A percentile compares a stretch with the other conserved stretches of the same genome.
phyloP scores from a whole-genome alignment of 2,888 invertebrate species.

The Leucophenga montana region DNA sequence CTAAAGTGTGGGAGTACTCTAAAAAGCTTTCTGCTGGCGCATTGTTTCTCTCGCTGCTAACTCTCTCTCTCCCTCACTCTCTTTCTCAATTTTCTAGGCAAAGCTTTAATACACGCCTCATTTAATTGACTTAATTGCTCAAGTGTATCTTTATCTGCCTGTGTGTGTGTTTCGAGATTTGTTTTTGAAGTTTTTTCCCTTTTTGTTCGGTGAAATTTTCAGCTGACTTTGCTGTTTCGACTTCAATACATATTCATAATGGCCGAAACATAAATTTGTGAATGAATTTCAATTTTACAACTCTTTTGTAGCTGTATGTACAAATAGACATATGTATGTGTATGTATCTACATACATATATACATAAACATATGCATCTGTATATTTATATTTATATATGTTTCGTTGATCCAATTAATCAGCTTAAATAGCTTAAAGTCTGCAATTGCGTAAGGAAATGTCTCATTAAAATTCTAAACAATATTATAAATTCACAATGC shows the following conservation, averaged over 20 bases:
- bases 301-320: not conserved
- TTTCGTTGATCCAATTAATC: no score
- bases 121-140: slow-evolving; percentile 22
- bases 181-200: slow-evolving; percentile 26
- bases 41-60: slow-evolving; percentile 31
- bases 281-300: slow-evolving; percentile 10
- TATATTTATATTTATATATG: not conserved
- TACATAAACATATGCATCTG: no score
- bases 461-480: no score
- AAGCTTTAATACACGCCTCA: not conserved
- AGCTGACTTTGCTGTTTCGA: no score
- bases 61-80: slow-evolving; percentile 56
- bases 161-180: slow-evolving; percentile 13
- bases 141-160: slow-evolving; percentile 41
- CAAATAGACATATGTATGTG: not conserved
- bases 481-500: no score
- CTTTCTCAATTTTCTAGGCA: not conserved
- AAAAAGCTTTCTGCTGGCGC: not conserved
- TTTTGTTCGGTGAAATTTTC: no score
- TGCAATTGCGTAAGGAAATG: no score
- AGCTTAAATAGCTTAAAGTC: no score
- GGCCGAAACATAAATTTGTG: not conserved
- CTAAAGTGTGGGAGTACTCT: not conserved
- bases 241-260: no score
- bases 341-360: not conserved